Conservation (phyloP, 2,888 invertebrate species). For the Labia minor region DNA sequence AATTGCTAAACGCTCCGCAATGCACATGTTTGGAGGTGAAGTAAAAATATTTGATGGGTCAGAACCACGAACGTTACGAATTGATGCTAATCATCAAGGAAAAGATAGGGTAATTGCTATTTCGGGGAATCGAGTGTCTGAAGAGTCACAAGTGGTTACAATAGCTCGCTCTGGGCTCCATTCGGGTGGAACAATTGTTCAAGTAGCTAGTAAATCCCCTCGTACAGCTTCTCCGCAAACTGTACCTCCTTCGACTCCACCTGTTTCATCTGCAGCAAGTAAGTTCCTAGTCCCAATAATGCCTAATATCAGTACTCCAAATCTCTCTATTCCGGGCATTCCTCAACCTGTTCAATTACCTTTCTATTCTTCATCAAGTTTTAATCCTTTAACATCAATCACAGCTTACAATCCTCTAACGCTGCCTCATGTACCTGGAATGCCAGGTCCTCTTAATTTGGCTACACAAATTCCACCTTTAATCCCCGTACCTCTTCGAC, state of each 20-base stretch:
- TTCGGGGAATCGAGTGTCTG: conserved; percentile 16
- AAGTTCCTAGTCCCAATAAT: conserved; percentile 39
- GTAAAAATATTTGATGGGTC: conserved; percentile 61
- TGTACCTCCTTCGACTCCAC: neutral
- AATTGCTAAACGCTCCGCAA: conserved; percentile 17
- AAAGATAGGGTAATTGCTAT: neutral
- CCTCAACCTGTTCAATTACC: conserved; percentile 34
- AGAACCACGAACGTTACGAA: conserved; percentile 56
- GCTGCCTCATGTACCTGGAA: conserved; percentile 34
- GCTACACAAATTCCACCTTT: conserved; percentile 25
- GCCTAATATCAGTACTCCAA: conserved; percentile 44
- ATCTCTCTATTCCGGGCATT: conserved; percentile 39
- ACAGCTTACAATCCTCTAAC: conserved; percentile 60
- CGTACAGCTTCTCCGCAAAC: neutral
- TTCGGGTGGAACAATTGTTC: conserved; percentile 62
- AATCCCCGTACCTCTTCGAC: neutral
- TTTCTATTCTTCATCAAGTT: conserved; percentile 33
- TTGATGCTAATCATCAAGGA: conserved; percentile 43
- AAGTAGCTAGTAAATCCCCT: conserved; percentile 24
- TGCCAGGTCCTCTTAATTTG: conserved; percentile 62
- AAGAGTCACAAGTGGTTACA: conserved; percentile 45
- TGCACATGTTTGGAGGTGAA: conserved; percentile 68
- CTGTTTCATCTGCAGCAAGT: conserved; percentile 2
- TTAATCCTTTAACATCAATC: conserved; percentile 53
- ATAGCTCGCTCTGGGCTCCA: conserved; percentile 57